Evolutionary conservation across 2,797 vertebrate genomes (phyloP).

Genomic region (Schizothorax lantsangensis): DNA sequence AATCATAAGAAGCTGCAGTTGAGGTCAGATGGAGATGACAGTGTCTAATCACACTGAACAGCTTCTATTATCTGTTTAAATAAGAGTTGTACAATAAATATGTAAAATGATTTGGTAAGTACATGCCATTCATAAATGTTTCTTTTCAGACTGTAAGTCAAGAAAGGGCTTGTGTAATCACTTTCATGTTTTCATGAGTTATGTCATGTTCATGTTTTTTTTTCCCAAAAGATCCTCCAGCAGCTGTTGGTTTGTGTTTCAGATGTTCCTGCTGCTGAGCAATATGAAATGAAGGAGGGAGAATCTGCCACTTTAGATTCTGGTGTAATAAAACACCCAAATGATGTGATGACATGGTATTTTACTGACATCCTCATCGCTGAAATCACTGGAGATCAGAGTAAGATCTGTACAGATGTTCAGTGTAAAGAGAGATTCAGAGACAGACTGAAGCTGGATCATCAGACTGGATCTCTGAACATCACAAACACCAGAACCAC

Average conservation of each 20-base stretch:
- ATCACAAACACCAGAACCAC: too few relatives aligned
- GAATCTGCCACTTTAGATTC: neutral
- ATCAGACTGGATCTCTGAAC: constrained; percentile 8
- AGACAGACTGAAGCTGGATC: too few relatives aligned
- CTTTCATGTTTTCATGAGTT: neutral
- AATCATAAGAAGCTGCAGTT: too few relatives aligned
- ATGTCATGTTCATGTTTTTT: neutral
- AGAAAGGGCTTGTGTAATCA: neutral
- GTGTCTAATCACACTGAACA: too few relatives aligned
- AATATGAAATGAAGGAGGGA: neutral
- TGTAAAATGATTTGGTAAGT: too few relatives aligned
- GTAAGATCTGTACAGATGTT: too few relatives aligned
- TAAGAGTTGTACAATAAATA: too few relatives aligned
- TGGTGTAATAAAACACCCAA: neutral
- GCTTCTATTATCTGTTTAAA: too few relatives aligned
- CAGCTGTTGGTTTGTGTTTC: neutral
- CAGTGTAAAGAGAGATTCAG: too few relatives aligned
- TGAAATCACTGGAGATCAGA: neutral
- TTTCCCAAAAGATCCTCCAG: neutral
- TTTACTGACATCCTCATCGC: too few relatives aligned
- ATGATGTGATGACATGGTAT: neutral
- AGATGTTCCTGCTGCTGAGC: neutral
- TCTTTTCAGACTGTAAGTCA: neutral
- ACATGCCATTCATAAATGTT: too few relatives aligned
- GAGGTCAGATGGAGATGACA: too few relatives aligned